phyloP scores from a whole-genome alignment of 1,140 invertebrate genomes.

The Pseudachorutes palmiensis region DNA sequence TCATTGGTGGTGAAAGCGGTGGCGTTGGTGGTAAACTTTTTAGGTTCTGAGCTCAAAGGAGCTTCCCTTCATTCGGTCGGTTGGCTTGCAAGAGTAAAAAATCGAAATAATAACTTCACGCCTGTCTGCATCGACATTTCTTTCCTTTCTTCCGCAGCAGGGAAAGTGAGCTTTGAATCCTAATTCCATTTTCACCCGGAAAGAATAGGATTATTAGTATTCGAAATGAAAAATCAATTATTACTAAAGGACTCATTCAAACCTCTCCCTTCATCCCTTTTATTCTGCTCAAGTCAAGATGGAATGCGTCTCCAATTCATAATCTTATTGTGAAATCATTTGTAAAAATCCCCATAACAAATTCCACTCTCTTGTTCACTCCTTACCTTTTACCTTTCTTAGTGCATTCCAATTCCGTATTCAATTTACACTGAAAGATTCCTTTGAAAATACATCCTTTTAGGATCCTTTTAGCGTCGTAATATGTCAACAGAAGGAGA shows the following conservation, averaged over 20 bases:
- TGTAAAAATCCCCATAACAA: no score
- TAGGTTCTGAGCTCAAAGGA: not conserved
- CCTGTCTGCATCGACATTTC: not conserved
- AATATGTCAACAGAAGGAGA: no score
- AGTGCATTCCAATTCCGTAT: no score
- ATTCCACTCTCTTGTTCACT: no score
- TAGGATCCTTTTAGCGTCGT: no score
- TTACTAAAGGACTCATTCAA: not conserved
- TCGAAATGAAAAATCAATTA: not conserved
- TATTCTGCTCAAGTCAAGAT: not conserved
- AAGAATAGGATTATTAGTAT: not conserved
- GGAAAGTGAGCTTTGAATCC: not conserved
- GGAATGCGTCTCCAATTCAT: no score
- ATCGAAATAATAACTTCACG: conserved; percentile 11
- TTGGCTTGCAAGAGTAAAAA: not conserved
- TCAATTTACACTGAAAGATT: no score
- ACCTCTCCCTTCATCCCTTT: not conserved
- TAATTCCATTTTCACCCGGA: not conserved
- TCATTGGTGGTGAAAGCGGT: no score
- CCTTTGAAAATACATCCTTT: no score
- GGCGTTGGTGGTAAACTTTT: conserved; percentile 1
- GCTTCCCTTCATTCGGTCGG: not conserved
- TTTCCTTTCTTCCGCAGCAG: not conserved
- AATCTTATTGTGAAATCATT: no score
- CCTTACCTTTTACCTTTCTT: no score